A percentile compares a stretch with the other conserved stretches of the same genome.
Conservation (phyloP, 2,888 invertebrate species). For the Temnothorax rugatulus region DNA sequence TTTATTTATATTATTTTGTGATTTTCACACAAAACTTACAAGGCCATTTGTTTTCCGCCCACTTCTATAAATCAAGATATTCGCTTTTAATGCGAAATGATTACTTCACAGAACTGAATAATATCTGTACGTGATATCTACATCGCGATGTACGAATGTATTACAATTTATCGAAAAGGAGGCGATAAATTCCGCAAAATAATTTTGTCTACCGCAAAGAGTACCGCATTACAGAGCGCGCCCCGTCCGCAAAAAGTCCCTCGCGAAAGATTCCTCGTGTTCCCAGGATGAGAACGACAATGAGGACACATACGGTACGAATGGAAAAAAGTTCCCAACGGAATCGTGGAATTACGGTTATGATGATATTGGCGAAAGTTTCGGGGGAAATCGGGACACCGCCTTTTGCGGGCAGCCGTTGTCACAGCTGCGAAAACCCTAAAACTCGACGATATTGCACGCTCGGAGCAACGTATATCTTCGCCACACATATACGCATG, state of each 20-base stretch:
- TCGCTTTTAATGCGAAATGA: neutral
- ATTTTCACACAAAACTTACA: neutral
- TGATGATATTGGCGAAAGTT: slow-evolving; percentile 66
- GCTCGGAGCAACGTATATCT: slow-evolving; percentile 50
- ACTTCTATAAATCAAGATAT: neutral
- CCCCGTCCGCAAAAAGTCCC: slow-evolving; percentile 27
- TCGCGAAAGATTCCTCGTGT: slow-evolving; percentile 6
- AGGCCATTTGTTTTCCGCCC: neutral
- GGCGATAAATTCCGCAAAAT: slow-evolving; percentile 22
- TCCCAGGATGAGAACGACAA: slow-evolving; percentile 30
- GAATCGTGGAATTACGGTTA: slow-evolving; percentile 61
- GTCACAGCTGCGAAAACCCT: slow-evolving; percentile 67
- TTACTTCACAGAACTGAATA: neutral
- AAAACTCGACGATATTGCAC: slow-evolving; percentile 63
- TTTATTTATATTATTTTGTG: neutral
- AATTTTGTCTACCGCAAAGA: slow-evolving; percentile 19
- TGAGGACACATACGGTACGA: slow-evolving; percentile 17
- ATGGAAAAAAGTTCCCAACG: slow-evolving; percentile 58
- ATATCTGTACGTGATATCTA: neutral
- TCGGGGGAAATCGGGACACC: slow-evolving; percentile 47
- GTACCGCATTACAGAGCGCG: slow-evolving; percentile 6
- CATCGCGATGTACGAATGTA: neutral
- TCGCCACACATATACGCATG: neutral
- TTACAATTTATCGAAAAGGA: neutral
- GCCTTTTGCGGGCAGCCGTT: slow-evolving; percentile 56